Base-by-base conservation (phyloP, 2,797 vertebrate species). In the Sparus aurata region DNA sequence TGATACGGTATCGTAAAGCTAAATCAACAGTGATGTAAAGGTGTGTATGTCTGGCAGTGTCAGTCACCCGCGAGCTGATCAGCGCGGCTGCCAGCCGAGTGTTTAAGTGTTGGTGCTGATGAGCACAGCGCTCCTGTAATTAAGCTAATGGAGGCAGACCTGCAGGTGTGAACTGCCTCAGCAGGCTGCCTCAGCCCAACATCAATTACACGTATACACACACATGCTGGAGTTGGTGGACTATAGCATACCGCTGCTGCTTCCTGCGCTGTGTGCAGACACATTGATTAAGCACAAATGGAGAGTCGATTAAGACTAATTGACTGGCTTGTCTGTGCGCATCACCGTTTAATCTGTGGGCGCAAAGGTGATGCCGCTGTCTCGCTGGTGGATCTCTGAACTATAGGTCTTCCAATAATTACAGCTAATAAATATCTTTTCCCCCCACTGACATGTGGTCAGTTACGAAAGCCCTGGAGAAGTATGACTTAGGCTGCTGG, bases 111-210 rank as follows among this genome's bases (percentile, higher is more conserved):
- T 62, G 71, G 61, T 73, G 82, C 69, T 87, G 90, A 90, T 87
- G 91, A 91, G 77, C 75, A 54, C 85, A 85, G 86, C 73, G 20
- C 80, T 89, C 11, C 84, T 92, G 87, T 86, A 91, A 91, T 90
- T 90, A 88, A 68, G 84, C 72, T 89, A 90, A 93, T 90, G 80
- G 87, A 92, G 89, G 85, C 85, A 86, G 83, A 91, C 84, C 75
- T 90, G 86, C 86, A 91, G 86, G 88, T 92, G 91, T 89, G 84
- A 92, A 86, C 62, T 77, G 77, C 78, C 76, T 89, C 87, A 75
- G 88, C 83, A 76, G 79, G 69, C 69, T 77, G 64, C 66, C 75
- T 79, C 73, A 34, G 80, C 77, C 77, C 73, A 67, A 69, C 85
- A 84, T 87, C 83, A 82, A 53, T 88, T 82, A 87, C 47, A 70